Evolutionary conservation across 1,140 invertebrate species (phyloP).

Genomic region (Drosophila pseudoobscura): DNA sequence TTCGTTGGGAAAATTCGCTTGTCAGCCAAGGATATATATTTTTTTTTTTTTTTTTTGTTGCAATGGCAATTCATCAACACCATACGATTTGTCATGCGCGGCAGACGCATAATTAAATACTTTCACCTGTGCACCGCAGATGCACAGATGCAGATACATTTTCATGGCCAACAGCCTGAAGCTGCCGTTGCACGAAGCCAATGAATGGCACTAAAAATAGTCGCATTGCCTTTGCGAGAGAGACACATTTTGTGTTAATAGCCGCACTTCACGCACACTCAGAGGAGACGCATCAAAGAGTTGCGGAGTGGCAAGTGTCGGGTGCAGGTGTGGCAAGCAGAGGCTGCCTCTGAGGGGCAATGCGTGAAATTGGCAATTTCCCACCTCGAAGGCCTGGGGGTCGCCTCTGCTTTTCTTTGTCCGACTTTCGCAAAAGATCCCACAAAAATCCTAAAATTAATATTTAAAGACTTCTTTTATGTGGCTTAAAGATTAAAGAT

Average conservation of each 20-base stretch:
- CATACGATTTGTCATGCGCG: constrained; percentile 73
- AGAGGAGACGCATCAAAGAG: constrained; percentile 43
- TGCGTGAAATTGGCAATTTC: constrained; percentile 71
- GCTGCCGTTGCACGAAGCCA: constrained; percentile 47
- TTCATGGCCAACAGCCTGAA: constrained; percentile 66
- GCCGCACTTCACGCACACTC: constrained; percentile 68
- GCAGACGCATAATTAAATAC: constrained; percentile 76
- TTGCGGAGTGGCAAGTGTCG: constrained; percentile 2
- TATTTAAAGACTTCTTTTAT: constrained; percentile 1
- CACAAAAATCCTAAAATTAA: constrained; percentile 10
- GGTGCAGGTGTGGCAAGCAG: constrained; percentile 27
- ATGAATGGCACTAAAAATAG: constrained; percentile 77
- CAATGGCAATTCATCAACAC: constrained; percentile 61
- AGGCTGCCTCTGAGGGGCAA: constrained; percentile 4
- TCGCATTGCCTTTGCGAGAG: constrained; percentile 64
- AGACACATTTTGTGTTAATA: constrained; percentile 70
- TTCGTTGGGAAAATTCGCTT: constrained; percentile 37
- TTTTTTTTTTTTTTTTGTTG: constrained; percentile 3
- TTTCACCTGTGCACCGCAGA: constrained; percentile 59
- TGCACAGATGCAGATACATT: constrained; percentile 34
- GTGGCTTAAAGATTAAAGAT: too few species aligned
- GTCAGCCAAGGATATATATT: constrained; percentile 52
- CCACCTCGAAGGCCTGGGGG: constrained; percentile 44
- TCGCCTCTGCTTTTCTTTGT: constrained; percentile 16
- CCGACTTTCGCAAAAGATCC: constrained; percentile 21